Evolutionary conservation across 2,888 invertebrate species (phyloP), one percentile per base, ranked within the genome.

Genomic region (Caenorhabditis imperialis): DNA sequence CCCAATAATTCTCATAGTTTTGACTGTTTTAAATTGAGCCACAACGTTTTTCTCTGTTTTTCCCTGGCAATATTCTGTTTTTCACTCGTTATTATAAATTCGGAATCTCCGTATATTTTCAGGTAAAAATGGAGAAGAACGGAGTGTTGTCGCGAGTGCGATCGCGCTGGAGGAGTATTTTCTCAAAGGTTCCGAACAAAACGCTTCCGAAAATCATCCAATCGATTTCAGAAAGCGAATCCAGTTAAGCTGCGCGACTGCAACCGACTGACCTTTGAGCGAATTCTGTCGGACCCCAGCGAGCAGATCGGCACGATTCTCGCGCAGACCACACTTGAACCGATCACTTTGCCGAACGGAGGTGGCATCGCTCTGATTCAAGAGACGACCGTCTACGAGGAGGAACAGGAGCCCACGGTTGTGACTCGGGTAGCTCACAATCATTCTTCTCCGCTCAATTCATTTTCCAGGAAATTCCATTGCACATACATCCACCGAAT

Each of bases 161-260:
- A 48, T 67, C 55, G 38, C 65, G 73, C 38, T 67, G 65, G 65
- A 60, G 73, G 50, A 73, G 73, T 27, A 73, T 73, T 38, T 73
- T 73, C 73, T 73, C 73, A 65, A 73, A 73, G 71, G 71, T 71
- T 27, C 25, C 38, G n/a, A 16, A 22, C 16, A 5, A 5, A n/a
- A 5, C 16, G 1, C 25, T 35, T 33, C 1, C 33, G 22, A 18
- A 20, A 14, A 1, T 25, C 27, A 14, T 25, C 20, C 18, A 53
- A 54, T 20, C 10, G 16, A 4, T 53, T 62, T 2, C 58, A 71
- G 73, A 73, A 73, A 51, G 54, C 57, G 7, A 65, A 54, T 50
- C 54, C 65, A 48, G 61, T 73, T 33, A 73, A 67, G 44, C 55
- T 73, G 5, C 73, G 73, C 45, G 73, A 73, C 48, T 54, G 60